Evolutionary conservation across 2,797 vertebrate species (phyloP).

Genomic region (Heteromormyrus szaboi): DNA sequence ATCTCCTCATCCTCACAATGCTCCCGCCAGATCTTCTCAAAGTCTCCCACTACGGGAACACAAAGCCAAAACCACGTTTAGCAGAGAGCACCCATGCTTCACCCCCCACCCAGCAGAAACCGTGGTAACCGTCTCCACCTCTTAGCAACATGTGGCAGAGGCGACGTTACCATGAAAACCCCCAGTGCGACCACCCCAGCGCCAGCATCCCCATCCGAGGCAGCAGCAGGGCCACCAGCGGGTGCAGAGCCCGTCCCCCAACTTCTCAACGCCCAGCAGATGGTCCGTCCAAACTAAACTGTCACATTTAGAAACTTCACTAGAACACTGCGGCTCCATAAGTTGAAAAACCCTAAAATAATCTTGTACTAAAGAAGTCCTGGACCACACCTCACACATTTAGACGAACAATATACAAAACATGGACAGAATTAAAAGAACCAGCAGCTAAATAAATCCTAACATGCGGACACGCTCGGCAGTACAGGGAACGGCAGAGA

Average conservation of each 20-base stretch:
- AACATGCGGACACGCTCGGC: neutral
- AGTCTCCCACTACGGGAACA: slow-evolving; percentile 80
- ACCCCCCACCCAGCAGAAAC: neutral
- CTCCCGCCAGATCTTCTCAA: slow-evolving; percentile 97
- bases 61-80: neutral
- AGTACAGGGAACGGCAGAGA: neutral
- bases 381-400: neutral
- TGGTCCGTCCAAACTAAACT: neutral
- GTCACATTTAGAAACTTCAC: neutral
- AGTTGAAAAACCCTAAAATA: neutral
- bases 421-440: neutral
- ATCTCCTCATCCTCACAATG: slow-evolving; percentile 96
- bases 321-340: neutral
- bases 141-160: neutral
- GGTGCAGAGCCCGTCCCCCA: neutral
- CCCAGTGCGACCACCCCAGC: neutral
- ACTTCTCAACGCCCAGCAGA: neutral
- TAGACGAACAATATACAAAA: neutral
- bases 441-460: neutral
- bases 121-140: neutral
- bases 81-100: neutral
- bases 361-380: neutral
- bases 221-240: neutral
- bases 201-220: neutral
- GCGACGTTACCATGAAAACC: neutral